phyloP scores from a whole-genome alignment of 2,888 invertebrate genomes.

The Melangyna quadrimaculata region DNA sequence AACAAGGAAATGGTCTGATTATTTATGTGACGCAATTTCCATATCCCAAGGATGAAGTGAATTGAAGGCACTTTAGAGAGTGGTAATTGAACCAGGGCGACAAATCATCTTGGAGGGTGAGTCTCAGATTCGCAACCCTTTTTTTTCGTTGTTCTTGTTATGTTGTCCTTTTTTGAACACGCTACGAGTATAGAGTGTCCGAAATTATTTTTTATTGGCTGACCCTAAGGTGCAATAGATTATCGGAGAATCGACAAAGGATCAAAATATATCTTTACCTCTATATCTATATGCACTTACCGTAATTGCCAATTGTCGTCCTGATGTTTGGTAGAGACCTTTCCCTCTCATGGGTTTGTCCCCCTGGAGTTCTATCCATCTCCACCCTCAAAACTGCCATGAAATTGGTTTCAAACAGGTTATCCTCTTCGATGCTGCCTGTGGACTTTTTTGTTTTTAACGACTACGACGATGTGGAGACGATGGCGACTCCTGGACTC shows the following conservation, averaged over 20 bases:
- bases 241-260: slow-evolving; percentile 61
- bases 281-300: slow-evolving; percentile 54
- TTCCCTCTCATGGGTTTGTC: too few species aligned
- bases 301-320: slow-evolving; percentile 70
- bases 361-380: slow-evolving; percentile 2
- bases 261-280: slow-evolving; percentile 6
- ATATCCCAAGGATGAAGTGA: slow-evolving; percentile 45
- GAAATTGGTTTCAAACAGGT: slow-evolving; percentile 69
- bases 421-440: slow-evolving; percentile 17
- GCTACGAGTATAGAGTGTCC: background rate
- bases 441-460: slow-evolving; percentile 45
- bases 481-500: slow-evolving; percentile 61
- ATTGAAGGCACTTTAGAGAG: slow-evolving; percentile 62
- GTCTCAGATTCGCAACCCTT: slow-evolving; percentile 45
- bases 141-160: background rate
- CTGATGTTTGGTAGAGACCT: slow-evolving; percentile 36
- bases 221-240: slow-evolving; percentile 69
- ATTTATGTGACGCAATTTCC: slow-evolving; percentile 74
- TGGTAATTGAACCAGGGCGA: slow-evolving; percentile 68
- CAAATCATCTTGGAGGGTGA: slow-evolving; percentile 56
- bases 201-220: slow-evolving; percentile 51
- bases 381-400: slow-evolving; percentile 17
- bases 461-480: slow-evolving; percentile 25
- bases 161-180: background rate
- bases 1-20: slow-evolving; percentile 73